Evolutionary conservation across 2,888 invertebrate genomes (phyloP), one percentile per base, ranked within the genome.

Genomic region (Elaeidobius kamerunicus): DNA sequence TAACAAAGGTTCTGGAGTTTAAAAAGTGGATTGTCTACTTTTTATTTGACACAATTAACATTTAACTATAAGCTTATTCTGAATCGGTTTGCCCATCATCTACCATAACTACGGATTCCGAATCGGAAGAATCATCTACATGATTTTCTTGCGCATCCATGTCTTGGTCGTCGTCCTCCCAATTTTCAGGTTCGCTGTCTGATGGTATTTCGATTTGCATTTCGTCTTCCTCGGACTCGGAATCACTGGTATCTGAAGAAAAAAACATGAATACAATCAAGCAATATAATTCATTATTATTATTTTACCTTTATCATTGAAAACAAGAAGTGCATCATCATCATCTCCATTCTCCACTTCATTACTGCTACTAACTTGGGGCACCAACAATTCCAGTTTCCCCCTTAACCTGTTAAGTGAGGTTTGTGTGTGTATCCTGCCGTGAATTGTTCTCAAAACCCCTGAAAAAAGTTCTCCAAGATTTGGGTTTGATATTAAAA

Each of bases 401-500:
- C 85, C 85, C 61, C 77, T 76, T 45, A 85, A 70, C 62, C 75
- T 75, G 38, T 77, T 77, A 53, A 84, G 67, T 38, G 78, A 77
- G 2, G 75, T 70, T 44, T 81, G 71, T 17, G 80, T 67, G 11
- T 71, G 69, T 40, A 80, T 69, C 59, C 83, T 72, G 4, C 76
- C 76, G 59, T 82, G 78, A 55, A 85, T 77, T 35, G 78, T 73
- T 55, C 78, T 78, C 62, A 83, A 72, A 56, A 82, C 72, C 2
- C 80, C 76, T 9, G 76, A 74, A 38, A 85, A 70, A 11, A 78
- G 66, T 23, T 80, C 78, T 4, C 77, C 72, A 23, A 83, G 70
- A 45, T 81, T 78, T 3, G 83, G 79, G 67, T 82, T 80, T 2
- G 83, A 78, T 65, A 84, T 73, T 15, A 86, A 68, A 60, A 82